Percentiles rank a stretch among this genome's conserved stretches.
These are phyloP conservation scores for Spicauda simplicius DNA, from an alignment of 2,888 invertebrate genomes.

Conservation along the genomic window DNA sequence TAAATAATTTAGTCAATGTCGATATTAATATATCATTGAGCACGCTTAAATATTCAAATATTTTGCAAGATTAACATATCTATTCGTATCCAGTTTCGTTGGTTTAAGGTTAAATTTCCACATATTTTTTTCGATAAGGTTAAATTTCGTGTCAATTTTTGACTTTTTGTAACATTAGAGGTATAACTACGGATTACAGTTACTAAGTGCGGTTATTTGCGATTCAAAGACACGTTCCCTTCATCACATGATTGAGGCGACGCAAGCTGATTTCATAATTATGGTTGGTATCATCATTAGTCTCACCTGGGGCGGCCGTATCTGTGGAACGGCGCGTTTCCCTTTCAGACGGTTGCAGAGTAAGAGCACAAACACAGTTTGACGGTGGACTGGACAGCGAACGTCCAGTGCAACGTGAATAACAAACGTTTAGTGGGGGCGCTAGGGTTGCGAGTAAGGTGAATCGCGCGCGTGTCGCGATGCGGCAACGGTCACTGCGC, in stretches of 20 bases:
- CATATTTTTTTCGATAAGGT: slow-evolving; percentile 2
- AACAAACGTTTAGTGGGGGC: slow-evolving; percentile 53
- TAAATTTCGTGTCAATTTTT: slow-evolving; percentile 5
- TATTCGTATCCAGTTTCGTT: neutral
- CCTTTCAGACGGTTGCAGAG: slow-evolving; percentile 54
- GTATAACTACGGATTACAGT: slow-evolving; percentile 7
- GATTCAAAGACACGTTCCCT: slow-evolving; percentile 34
- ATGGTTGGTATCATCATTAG: slow-evolving; percentile 42
- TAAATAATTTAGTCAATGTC: slow-evolving; percentile 15
- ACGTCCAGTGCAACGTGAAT: slow-evolving; percentile 48
- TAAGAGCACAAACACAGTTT: slow-evolving; percentile 72
- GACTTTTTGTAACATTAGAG: neutral
- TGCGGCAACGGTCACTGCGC: slow-evolving; percentile 54
- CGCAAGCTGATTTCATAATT: slow-evolving; percentile 49
- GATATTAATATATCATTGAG: slow-evolving; percentile 26
- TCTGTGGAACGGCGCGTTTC: slow-evolving; percentile 51
- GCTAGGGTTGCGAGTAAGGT: slow-evolving; percentile 53
- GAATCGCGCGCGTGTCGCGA: slow-evolving; percentile 50
- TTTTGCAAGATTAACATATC: slow-evolving; percentile 19
- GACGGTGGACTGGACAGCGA: slow-evolving; percentile 54
- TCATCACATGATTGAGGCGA: slow-evolving; percentile 67
- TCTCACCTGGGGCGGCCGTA: slow-evolving; percentile 65
- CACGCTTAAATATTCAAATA: slow-evolving; percentile 6
- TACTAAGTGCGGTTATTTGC: slow-evolving; percentile 8
- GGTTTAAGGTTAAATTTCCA: slow-evolving; percentile 21